Evolutionary conservation across 2,888 invertebrate species (phyloP).

Genomic region (Pristionchus fissidentatus): DNA sequence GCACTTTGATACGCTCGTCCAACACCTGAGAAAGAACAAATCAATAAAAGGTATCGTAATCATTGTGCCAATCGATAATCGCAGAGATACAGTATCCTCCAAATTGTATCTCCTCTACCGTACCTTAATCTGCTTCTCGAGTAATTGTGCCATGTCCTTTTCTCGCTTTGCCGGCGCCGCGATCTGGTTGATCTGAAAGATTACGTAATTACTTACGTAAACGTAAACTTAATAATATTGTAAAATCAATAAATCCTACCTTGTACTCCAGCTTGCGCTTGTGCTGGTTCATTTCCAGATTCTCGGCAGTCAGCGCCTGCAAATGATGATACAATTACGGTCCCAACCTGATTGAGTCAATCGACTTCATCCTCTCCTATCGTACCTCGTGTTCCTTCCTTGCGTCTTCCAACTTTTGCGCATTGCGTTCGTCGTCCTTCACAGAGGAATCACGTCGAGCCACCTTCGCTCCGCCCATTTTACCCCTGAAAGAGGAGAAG

Average conservation of each 20-base stretch:
- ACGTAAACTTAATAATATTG: background rate
- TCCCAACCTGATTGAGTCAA: background rate
- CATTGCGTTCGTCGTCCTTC: background rate
- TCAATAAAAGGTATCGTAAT: background rate
- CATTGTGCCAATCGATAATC: no score
- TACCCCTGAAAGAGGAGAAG: slow-evolving; percentile 23
- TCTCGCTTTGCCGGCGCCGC: background rate
- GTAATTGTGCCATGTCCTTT: background rate
- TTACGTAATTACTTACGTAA: background rate
- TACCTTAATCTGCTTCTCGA: slow-evolving; percentile 21
- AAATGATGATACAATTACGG: background rate
- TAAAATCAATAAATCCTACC: background rate
- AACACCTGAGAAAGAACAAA: background rate
- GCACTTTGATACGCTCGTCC: background rate
- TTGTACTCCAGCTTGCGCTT: background rate
- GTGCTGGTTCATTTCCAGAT: no score
- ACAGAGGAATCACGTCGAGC: background rate
- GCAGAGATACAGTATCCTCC: no score
- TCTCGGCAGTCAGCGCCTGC: background rate
- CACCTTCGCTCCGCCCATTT: background rate
- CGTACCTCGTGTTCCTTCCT: background rate
- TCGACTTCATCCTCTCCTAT: no score
- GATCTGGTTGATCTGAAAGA: background rate
- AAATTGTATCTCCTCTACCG: no score
- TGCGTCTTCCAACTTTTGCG: background rate